Evolutionary conservation across 2,113 vertebrate genomes (phyloP), one percentile per base, ranked within the genome.

Genomic region (Centropus bengalensis): DNA sequence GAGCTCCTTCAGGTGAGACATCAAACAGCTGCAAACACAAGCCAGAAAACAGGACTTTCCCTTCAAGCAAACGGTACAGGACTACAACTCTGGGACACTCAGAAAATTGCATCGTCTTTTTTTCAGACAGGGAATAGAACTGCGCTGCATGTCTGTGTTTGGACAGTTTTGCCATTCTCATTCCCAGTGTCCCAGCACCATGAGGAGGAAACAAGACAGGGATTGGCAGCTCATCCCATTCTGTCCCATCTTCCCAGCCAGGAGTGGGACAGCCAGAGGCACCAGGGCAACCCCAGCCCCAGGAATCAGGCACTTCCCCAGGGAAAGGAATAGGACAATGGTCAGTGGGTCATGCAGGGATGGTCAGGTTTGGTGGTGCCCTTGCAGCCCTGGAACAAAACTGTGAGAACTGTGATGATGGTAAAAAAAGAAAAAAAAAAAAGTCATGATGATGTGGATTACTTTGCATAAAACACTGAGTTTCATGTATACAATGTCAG

Each of bases 101-200:
- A 7, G 8, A 5, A 22, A 59, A 60, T 10, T 60, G 52, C 18
- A 70, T 14, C 3, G 1, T 5, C 21, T 16, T 30, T 20, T 88
- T 63, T 63, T 63, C 62, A 64, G 38, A 40, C 2, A 9, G 10
- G 7, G 45, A 70, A 23, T 58, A 79, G 30, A 77, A 11, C 21
- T 19, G n/a, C 2, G 0, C 2, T 7, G 1, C 17, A 10, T 5
- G 6, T 5, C 4, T 6, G 13, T 12, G 16, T 70, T 47, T 14
- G 44, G 26, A 12, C 12, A 58, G 8, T 6, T 77, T 52, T 80
- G n/a, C 24, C 64, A 0, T 19, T 59, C 49, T 73, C 21, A 19
- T 47, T 85, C 23, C 59, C 12, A 13, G 4, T 40, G 40, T 15
- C n/a, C 69, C 0, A 4, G 63, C 14, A 33, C 45, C 2, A 1